These are phyloP conservation scores for Athrips mouffetella DNA, from an alignment of 2,888 invertebrate genomes.

Conservation along the genomic window DNA sequence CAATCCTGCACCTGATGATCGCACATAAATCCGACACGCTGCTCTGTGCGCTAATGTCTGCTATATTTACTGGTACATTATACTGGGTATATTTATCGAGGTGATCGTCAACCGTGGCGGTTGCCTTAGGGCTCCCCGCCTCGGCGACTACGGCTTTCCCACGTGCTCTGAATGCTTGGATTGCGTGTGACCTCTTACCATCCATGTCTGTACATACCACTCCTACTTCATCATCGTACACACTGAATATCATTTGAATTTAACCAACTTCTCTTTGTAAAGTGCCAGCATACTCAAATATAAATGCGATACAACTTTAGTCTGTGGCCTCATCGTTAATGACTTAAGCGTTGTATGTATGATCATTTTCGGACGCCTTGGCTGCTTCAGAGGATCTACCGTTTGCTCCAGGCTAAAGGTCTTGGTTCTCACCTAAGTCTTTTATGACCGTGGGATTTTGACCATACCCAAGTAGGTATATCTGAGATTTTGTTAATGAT, in stretches of 20 bases:
- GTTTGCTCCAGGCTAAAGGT: constrained; percentile 71
- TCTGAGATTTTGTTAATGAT: constrained; percentile 54
- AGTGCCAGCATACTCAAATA: constrained; percentile 36
- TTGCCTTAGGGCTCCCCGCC: constrained; percentile 67
- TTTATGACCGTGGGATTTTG: constrained; percentile 70
- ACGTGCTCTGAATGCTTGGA: constrained; percentile 75
- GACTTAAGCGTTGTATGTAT: constrained; percentile 36
- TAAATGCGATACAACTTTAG: constrained; percentile 27
- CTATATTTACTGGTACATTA: constrained; percentile 51
- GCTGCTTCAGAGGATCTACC: constrained; percentile 74
- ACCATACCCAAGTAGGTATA: constrained; percentile 29
- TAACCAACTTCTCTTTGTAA: constrained; percentile 24
- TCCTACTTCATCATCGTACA: constrained; percentile 39
- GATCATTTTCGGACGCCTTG: constrained; percentile 46
- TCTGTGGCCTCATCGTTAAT: constrained; percentile 46
- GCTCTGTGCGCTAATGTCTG: constrained; percentile 67
- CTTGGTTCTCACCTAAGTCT: constrained; percentile 63
- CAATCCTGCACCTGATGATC: constrained; percentile 32
- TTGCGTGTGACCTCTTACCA: constrained; percentile 72
- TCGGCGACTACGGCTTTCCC: constrained; percentile 60
- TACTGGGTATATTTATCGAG: constrained; percentile 64
- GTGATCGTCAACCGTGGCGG: constrained; percentile 72
- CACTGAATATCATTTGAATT: constrained; percentile 28
- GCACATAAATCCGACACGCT: constrained; percentile 42
- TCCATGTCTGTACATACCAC: constrained; percentile 49